A percentile compares a stretch with the other conserved stretches of the same genome.
Conservation (phyloP, 30 jellyfish, hydroid and myxozoan genomes). For the Hydractinia symbiolongicarpus region DNA sequence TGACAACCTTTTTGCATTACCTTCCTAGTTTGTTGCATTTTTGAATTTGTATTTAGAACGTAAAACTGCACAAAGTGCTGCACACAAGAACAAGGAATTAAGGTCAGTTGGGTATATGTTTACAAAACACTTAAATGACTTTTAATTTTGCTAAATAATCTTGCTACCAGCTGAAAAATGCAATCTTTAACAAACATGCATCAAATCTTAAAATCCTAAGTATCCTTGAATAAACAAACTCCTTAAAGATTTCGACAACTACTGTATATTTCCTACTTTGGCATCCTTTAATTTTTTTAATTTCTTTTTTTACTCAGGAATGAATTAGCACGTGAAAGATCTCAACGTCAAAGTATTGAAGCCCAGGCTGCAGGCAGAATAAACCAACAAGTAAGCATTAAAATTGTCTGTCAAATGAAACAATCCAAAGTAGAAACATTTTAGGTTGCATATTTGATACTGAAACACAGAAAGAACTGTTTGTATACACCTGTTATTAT, state of each 20-base stretch:
- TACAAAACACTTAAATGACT: no score
- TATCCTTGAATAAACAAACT: no score
- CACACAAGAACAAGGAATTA: slow-evolving; percentile 58
- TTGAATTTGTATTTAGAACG: slow-evolving; percentile 32
- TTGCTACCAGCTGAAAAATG: no score
- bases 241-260: no score
- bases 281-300: neutral
- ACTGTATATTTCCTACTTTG: neutral
- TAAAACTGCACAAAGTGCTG: slow-evolving; percentile 56
- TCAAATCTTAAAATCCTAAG: no score
- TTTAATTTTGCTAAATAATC: no score
- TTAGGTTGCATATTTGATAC: neutral
- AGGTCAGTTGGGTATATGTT: slow-evolving; percentile 25
- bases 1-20: no score
- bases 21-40: no score
- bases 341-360: slow-evolving; percentile 43
- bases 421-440: neutral
- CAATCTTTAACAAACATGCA: no score
- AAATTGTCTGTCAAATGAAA: no score
- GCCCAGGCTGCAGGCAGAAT: slow-evolving; percentile 54
- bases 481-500: neutral
- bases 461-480: neutral
- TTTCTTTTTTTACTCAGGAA: slow-evolving; percentile 17
- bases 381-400: slow-evolving; percentile 47
- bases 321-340: slow-evolving; percentile 46